phyloP scores from a whole-genome alignment of 2,797 vertebrate genomes.

The Prionace glauca region DNA sequence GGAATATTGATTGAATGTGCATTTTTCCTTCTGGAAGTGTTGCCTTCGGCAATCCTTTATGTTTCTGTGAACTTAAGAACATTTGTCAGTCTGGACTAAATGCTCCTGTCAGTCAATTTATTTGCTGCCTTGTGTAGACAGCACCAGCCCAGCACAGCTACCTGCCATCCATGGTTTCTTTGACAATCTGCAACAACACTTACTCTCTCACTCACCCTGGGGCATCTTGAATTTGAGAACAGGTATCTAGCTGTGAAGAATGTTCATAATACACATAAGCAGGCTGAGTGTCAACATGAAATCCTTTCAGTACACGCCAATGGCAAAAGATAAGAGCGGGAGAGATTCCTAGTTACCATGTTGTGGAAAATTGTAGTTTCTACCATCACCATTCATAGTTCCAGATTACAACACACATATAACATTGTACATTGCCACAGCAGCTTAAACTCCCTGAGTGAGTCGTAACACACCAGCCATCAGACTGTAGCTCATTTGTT shows the following conservation, averaged over 20 bases:
- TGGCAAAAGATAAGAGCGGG: neutral
- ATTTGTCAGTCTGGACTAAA: neutral
- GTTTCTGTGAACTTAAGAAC: neutral
- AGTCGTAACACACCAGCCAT: neutral
- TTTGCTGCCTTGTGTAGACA: neutral
- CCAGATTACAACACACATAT: neutral
- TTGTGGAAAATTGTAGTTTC: neutral
- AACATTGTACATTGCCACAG: neutral
- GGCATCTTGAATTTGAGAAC: neutral
- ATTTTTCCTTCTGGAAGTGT: neutral
- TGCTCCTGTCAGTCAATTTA: neutral
- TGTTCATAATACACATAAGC: neutral
- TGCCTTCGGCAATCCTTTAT: slow-evolving; percentile 11
- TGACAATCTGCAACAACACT: neutral
- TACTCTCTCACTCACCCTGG: neutral
- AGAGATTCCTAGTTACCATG: neutral
- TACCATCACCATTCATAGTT: neutral
- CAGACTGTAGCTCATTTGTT: neutral
- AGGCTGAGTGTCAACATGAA: neutral
- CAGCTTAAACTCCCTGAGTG: neutral
- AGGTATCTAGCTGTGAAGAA: neutral
- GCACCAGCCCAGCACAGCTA: neutral
- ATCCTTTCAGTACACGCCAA: neutral
- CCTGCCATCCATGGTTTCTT: neutral
- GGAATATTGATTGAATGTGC: neutral